These are phyloP conservation scores for Rhynchopsitta pachyrhyncha DNA, from an alignment of 2,113 vertebrate species.

Conservation along the genomic window DNA sequence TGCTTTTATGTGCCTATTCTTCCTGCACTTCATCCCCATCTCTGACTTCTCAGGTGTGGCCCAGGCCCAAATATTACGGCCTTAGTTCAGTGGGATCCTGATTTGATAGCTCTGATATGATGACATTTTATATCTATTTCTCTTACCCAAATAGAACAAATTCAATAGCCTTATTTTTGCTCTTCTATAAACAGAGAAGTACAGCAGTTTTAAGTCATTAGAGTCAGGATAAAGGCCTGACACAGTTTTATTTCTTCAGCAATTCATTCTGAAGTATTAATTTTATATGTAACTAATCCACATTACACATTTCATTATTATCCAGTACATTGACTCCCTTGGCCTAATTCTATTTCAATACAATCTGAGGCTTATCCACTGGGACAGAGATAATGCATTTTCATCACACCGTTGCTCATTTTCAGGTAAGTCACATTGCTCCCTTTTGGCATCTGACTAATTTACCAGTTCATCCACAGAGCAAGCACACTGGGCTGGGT, in stretches of 20 bases:
- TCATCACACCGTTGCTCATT: conserved; percentile 17
- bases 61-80: neutral
- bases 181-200: neutral
- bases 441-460: conserved; percentile 27
- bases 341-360: conserved; percentile 34
- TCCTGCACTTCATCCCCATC: neutral
- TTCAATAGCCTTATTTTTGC: neutral
- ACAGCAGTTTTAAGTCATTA: neutral
- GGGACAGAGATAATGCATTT: conserved; percentile 33
- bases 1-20: neutral
- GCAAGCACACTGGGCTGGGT: neutral
- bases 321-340: conserved; percentile 35
- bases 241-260: conserved; percentile 24
- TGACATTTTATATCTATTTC: neutral
- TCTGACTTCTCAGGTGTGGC: neutral
- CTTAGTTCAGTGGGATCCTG: neutral
- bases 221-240: conserved; percentile 16
- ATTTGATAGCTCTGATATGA: neutral
- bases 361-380: neutral
- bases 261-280: conserved; percentile 36
- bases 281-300: conserved; percentile 54
- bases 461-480: conserved; percentile 11
- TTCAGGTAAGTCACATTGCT: conserved; percentile 10
- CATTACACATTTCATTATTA: conserved; percentile 55
- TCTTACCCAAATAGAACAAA: neutral